These are phyloP conservation scores for Yponomeuta plumbellus DNA, from an alignment of 2,888 invertebrate species.

Conservation along the genomic window DNA sequence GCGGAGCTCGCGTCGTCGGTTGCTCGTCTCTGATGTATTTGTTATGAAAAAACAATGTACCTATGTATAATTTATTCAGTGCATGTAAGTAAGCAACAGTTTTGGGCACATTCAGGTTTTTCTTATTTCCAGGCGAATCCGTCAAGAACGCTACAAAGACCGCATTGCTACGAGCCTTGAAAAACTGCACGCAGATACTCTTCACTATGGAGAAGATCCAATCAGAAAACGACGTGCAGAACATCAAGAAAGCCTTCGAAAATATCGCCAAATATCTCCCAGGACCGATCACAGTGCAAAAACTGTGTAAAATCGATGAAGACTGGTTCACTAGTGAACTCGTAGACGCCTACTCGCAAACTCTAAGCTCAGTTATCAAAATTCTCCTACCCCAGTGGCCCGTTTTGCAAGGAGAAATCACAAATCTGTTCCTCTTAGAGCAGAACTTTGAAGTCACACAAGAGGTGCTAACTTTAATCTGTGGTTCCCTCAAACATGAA, in stretches of 20 bases:
- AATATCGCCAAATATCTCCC: conserved; percentile 51
- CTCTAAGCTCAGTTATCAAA: conserved; percentile 67
- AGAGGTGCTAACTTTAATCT: conserved; percentile 66
- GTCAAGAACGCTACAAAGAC: conserved; percentile 27
- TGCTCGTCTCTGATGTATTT: no score
- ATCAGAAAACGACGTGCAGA: conserved; percentile 42
- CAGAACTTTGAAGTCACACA: conserved; percentile 62
- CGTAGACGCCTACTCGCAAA: conserved; percentile 60
- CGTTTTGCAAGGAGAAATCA: conserved; percentile 54
- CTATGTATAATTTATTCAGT: neutral
- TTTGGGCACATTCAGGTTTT: conserved; percentile 70
- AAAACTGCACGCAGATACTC: conserved; percentile 44
- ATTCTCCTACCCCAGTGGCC: conserved; percentile 79
- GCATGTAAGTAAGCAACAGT: conserved; percentile 9
- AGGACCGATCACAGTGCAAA: conserved; percentile 80
- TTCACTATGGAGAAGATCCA: conserved; percentile 42
- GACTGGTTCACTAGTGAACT: conserved; percentile 41
- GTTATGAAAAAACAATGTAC: neutral
- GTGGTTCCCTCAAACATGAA: conserved; percentile 64
- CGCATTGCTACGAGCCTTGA: conserved; percentile 34
- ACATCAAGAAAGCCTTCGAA: conserved; percentile 31
- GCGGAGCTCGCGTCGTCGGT: no score
- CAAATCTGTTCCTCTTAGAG: conserved; percentile 71
- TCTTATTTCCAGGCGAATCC: conserved; percentile 52
- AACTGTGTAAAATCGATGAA: conserved; percentile 73